Evolutionary conservation across 1,140 invertebrate genomes (phyloP).

Genomic region (Apis mellifera): Amel_HAv3.1 CM009932.2:7821501-7822000

Average conservation of each 20-base stretch:
- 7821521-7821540: background rate
- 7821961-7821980: background rate
- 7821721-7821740: background rate
- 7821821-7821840: background rate
- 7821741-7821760: background rate
- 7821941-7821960: background rate
- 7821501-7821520: background rate
- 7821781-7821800: background rate
- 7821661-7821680: background rate
- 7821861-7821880: too few species aligned
- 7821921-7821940: background rate
- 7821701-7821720: background rate
- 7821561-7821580: background rate
- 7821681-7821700: background rate
- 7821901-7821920: background rate
- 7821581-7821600: background rate
- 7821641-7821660: background rate
- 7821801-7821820: background rate
- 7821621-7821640: background rate
- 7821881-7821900: background rate
- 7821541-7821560: background rate
- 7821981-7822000: background rate
- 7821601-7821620: background rate
- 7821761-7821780: background rate
- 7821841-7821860: too few species aligned